These are phyloP conservation scores for Ichneumon xanthorius DNA, from an alignment of 2,888 invertebrate genomes.

Conservation along the genomic window DNA sequence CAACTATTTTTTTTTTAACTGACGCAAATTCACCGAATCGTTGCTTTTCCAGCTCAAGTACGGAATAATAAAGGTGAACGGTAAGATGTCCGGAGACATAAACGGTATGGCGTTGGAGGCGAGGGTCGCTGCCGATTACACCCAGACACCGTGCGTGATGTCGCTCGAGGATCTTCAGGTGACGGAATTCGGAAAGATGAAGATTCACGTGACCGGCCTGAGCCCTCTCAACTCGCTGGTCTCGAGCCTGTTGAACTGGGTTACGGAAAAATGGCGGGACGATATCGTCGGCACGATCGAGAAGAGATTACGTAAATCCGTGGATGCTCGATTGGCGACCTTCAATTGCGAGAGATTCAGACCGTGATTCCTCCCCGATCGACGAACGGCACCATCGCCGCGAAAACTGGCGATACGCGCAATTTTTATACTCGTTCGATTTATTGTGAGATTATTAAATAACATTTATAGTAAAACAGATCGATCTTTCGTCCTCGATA, in stretches of 20 bases:
- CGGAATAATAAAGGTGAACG: conserved; percentile 67
- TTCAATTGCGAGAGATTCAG: conserved; percentile 72
- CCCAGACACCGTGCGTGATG: conserved; percentile 65
- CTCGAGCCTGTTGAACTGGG: conserved; percentile 68
- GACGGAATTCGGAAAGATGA: conserved; percentile 67
- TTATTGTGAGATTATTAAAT: not conserved
- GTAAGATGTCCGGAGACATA: conserved; percentile 66
- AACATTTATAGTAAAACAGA: not conserved
- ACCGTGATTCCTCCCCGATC: conserved; percentile 33
- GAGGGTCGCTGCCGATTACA: conserved; percentile 68
- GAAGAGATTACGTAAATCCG: conserved; percentile 40
- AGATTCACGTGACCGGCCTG: conserved; percentile 71
- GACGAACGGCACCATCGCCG: not conserved
- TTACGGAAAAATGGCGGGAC: conserved; percentile 68
- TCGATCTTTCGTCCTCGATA: not conserved
- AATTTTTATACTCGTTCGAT: not conserved
- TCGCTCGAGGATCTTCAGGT: conserved; percentile 67
- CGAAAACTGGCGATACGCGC: not conserved
- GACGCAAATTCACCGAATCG: not conserved
- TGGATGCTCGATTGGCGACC: conserved; percentile 51
- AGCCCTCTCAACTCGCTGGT: conserved; percentile 65
- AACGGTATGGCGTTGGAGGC: conserved; percentile 64
- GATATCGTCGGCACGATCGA: conserved; percentile 65
- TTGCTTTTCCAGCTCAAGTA: conserved; percentile 66
- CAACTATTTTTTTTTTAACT: not conserved